Evolutionary conservation across 1,140 invertebrate species (phyloP), one percentile per base, ranked within the genome.

Genomic region (Leptinotarsa texana): DNA sequence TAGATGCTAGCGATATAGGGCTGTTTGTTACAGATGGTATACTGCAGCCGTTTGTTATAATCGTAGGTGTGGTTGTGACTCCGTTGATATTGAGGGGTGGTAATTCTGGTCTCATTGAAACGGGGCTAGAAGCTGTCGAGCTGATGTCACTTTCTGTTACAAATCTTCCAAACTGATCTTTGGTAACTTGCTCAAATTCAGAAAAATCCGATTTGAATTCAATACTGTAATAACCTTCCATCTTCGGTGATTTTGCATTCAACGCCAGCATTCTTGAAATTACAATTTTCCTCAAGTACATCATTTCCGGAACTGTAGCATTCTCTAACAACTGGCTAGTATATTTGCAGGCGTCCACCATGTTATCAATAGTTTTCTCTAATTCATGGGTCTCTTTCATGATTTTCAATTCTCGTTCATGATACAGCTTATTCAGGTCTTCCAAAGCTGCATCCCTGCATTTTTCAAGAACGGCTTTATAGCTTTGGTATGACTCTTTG

Each of bases 311-410:
- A 42, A 91, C 91, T 84, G 95, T 95, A 6, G 94, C 95, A 82
- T 94, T 91, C 68, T 94, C 91, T 57, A 96, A 83, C 13, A 96
- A 87, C 79, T 93, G 89, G 4, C 91, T 89, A 0, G 94, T 92
- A 82, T 96, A 97, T 79, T 93, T 92, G 79, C 92, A 93, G 18
- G 94, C 95, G 83, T 94, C 92, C 82, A 96, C 93, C 74, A 97
- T 79, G 62, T 82, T 80, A 61, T 77, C 79, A 48, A 84, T 82
- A 8, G 84, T 80, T 69, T 92, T 80, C 91, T 92, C 75, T 93
- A 94, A 75, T 92, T 83, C 94, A 93, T 82, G 94, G 92, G 66
- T 96, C 88, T 75, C 89, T 89, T 85, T 82, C 83, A 84, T 84
- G 33, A 84, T 91, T 84, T 93, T 92, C 4, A 97, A 86, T 85